A percentile compares a stretch with the other conserved stretches of the same genome.
Evolutionary conservation across 2,797 vertebrate genomes (phyloP).

Genomic region (Taeniopygia guttata): DNA sequence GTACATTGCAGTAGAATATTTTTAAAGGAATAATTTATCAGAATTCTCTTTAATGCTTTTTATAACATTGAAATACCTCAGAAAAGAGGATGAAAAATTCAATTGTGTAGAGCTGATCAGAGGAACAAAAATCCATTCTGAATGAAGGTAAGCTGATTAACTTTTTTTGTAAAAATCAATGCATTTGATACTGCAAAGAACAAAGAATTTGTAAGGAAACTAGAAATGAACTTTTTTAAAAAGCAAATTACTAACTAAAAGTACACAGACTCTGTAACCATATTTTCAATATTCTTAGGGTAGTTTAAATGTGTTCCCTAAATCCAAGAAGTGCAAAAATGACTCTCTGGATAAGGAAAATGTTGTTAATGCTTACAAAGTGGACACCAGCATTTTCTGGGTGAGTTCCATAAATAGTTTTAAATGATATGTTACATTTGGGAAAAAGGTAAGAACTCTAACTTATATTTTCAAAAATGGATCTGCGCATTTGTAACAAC

Average conservation of each 20-base stretch:
- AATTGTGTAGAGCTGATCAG: slow-evolving; percentile 61
- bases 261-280: background rate
- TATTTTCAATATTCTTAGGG: background rate
- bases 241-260: slow-evolving; percentile 3
- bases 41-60: slow-evolving; percentile 48
- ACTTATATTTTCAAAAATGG: background rate
- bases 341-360: background rate
- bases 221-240: background rate
- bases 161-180: slow-evolving; percentile 60
- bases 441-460: background rate
- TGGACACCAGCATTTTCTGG: background rate
- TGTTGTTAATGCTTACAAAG: background rate
- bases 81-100: slow-evolving; percentile 61
- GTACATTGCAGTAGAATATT: background rate
- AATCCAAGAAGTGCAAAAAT: background rate
- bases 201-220: slow-evolving; percentile 17
- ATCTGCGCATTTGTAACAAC: background rate
- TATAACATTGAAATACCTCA: slow-evolving; percentile 40
- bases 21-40: slow-evolving; percentile 40
- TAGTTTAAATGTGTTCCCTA: background rate
- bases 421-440: background rate
- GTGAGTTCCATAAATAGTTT: background rate
- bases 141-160: slow-evolving; percentile 66
- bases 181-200: slow-evolving; percentile 45
- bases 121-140: slow-evolving; percentile 55